Evolutionary conservation across 2,113 vertebrate species (phyloP), one percentile per base, ranked within the genome.

Genomic region (Pseudopipra pipra): DNA sequence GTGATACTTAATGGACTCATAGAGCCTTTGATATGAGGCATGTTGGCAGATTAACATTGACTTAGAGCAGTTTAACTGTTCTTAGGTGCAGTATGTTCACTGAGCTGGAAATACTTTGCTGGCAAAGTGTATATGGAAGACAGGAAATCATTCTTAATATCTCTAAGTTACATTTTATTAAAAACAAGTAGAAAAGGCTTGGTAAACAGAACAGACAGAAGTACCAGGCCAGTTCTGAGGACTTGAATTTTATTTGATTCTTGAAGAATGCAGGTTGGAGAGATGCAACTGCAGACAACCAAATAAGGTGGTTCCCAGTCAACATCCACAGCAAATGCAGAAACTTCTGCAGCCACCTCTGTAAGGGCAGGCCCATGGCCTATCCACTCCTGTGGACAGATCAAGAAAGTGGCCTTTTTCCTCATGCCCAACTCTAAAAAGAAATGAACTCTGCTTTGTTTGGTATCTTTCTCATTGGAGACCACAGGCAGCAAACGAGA

Each of bases 251-350:
- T 65, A 80, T 84, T 88, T 61, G 70, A 22, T 33, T 51, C 41
- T 70, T 39, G 25, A 49, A 55, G 31, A 56, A 65, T 30, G 12
- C 6, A 46, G 33, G 3, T 20, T 80, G 41, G 33, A 83, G 24
- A 18, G 27, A 16, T 71, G 14, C 15, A 70, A 23, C 56, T 78
- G 41, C 22, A 76, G 13, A 11, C 2, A 12, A 13, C 14, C 0
- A 3, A 37, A 7, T 23, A 39, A 65, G 15, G 2, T 8, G 4
- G 12, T 22, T 88, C 63, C 27, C 9, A 62, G 0, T 22, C 24
- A 20, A 7, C 0, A 1, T 21, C n/a, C 35, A n/a, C 3, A 6
- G 22, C 17, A 63, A 77, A 61, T 3, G 4, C 7, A 72, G 3
- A 1, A 52, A 28, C 18, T 37, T 24, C 23, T 81, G 46, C 14